Conservation (phyloP, 2,888 invertebrate genomes). For the Stomorhina lunata region DNA sequence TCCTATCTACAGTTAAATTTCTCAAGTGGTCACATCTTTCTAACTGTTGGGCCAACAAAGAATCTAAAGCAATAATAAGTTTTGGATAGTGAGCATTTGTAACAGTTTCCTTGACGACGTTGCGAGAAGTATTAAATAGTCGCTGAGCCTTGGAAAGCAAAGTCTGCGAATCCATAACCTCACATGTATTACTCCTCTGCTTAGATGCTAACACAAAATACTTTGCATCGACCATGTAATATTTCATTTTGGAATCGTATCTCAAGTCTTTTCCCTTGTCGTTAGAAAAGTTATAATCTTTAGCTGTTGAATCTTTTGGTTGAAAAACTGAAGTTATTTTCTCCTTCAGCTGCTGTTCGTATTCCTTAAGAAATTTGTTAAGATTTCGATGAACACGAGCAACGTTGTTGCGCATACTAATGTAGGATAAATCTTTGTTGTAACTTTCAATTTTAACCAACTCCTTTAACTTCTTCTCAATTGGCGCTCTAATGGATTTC, state of each 20-base stretch:
- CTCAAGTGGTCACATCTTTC: slow-evolving; percentile 85
- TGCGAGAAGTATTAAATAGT: slow-evolving; percentile 83
- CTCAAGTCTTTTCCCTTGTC: slow-evolving; percentile 76
- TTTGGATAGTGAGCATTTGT: slow-evolving; percentile 82
- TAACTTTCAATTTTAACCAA: slow-evolving; percentile 97
- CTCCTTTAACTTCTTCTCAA: slow-evolving; percentile 95
- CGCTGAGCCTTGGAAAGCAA: slow-evolving; percentile 76
- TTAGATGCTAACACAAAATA: slow-evolving; percentile 76
- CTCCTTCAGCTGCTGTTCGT: slow-evolving; percentile 82
- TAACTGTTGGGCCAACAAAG: slow-evolving; percentile 84
- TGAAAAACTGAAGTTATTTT: slow-evolving; percentile 78
- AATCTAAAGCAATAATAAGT: slow-evolving; percentile 84
- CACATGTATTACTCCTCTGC: background rate
- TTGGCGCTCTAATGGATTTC: slow-evolving; percentile 86
- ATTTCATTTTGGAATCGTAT: slow-evolving; percentile 75
- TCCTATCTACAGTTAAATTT: slow-evolving; percentile 80
- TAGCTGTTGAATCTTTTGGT: slow-evolving; percentile 77
- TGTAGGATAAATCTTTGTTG: slow-evolving; percentile 96
- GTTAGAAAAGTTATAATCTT: slow-evolving; percentile 75
- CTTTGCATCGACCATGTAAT: slow-evolving; percentile 75
- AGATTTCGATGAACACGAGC: slow-evolving; percentile 93
- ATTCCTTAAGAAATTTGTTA: slow-evolving; percentile 92
- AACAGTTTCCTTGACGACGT: slow-evolving; percentile 84
- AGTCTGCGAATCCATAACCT: background rate
- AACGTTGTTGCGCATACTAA: slow-evolving; percentile 93